Base-by-base conservation (phyloP, 2,113 vertebrate genomes). In the Psammodynastes pulverulentus region DNA sequence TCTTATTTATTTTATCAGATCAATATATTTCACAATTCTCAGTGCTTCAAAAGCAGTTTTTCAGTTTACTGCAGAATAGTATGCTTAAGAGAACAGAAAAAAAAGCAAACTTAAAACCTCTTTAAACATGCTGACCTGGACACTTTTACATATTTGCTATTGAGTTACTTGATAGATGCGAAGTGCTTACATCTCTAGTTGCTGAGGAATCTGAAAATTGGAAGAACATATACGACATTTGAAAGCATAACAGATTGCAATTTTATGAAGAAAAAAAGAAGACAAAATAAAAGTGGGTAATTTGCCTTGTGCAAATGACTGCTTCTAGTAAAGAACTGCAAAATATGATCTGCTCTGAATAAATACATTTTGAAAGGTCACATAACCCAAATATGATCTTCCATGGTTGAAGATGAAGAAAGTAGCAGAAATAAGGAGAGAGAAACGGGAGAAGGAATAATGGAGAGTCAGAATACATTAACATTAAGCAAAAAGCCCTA, bases 191-290 rank as follows among this genome's bases (percentile, higher is more conserved):
- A 87, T 29, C 34, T 39, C 21, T 89, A 88, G 86, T 0, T 0
- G 21, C 62, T 84, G 48, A 26, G 12, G 48, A 90, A 43, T 43
- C 56, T 48, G 21, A 94, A 92, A 26, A 87, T 93, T 88, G 84
- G 89, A 93, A 84, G 86, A 87, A 58, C 0, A 26, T 84, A 67
- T 72, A 92, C 84, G 29, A 89, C 1, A 92, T 53, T 91, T 94
- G 13, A 23, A 56, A 84, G 23, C 49, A 39, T 7, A 15, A 12
- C 29, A 92, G 26, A 48, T 10, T 13, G 1, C 23, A 7, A 5
- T 89, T 93, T 4, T 0, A 15, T 29, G 17, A 10, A 89, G 26
- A 24, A 29, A 56, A 45, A 89, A 89, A 58, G 13, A 10, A n/a
- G 49, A 48, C 0, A 26, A 93, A 2, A 46, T 92, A 92, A 52